These are phyloP conservation scores for Ernsta delagoae DNA, from an alignment of 2,888 invertebrate species.

Conservation along the genomic window DNA sequence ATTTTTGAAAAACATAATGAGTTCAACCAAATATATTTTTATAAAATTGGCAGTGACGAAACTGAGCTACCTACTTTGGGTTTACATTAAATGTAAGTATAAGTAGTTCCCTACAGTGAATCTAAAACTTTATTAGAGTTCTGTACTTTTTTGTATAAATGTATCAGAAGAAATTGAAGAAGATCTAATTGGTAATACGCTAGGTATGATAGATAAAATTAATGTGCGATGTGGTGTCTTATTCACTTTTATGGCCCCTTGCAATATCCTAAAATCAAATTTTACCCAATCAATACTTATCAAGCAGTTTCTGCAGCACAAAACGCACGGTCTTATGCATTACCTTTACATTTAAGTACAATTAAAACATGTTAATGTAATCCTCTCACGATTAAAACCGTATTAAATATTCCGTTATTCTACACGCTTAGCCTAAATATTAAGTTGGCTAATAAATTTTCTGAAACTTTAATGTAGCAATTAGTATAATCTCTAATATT, in stretches of 20 bases:
- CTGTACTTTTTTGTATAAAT: slow-evolving; percentile 19
- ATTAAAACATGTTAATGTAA: slow-evolving; percentile 52
- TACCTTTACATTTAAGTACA: slow-evolving; percentile 69
- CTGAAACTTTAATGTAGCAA: slow-evolving; percentile 71
- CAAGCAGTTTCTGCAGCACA: slow-evolving; percentile 61
- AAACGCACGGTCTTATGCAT: slow-evolving; percentile 42
- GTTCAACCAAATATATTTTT: too few species aligned
- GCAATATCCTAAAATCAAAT: slow-evolving; percentile 57
- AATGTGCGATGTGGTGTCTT: slow-evolving; percentile 47
- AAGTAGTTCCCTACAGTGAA: background rate
- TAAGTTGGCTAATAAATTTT: slow-evolving; percentile 77
- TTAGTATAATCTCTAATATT: slow-evolving; percentile 47
- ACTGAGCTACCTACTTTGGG: background rate
- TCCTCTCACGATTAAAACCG: slow-evolving; percentile 43
- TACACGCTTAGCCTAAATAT: slow-evolving; percentile 69
- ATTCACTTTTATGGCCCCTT: slow-evolving; percentile 70
- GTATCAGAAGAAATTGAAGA: slow-evolving; percentile 29
- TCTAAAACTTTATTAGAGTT: background rate
- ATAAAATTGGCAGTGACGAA: slow-evolving; percentile 2
- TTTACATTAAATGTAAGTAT: background rate
- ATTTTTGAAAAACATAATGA: background rate
- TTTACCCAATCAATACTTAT: slow-evolving; percentile 50
- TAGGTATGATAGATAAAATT: slow-evolving; percentile 41
- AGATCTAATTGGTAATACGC: slow-evolving; percentile 40
- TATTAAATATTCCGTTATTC: slow-evolving; percentile 61